Base-by-base conservation (phyloP, 2,888 invertebrate genomes). In the Rotaria socialis region DNA sequence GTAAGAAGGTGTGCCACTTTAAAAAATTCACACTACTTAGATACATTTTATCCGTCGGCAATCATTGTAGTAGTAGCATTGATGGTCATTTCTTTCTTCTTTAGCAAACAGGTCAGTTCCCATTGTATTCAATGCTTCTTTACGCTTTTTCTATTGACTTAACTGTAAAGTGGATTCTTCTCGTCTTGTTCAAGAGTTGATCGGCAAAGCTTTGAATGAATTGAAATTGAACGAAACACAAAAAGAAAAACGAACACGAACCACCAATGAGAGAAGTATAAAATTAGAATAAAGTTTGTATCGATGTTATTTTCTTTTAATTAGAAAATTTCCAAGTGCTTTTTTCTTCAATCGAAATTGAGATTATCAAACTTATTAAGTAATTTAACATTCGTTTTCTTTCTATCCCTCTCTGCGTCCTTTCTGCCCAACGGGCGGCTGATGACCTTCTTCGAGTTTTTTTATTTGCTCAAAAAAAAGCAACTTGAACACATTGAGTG, bases 1-100 rank as follows among this genome's bases (percentile, higher is more conserved):
- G 67, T 67, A 67, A 67, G 67, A 67, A 67, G 67, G 67, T 67
- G 35, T 35, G 35, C 67, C 67, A 67, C 67, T 67, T 67, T 19
- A 67, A 16, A 67, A 50, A 67, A 67, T 67, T 67, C 67, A 41
- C 67, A 67, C 67, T 67, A 67, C 35, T 67, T 67, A 16, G 27
- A 67, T 67, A 67, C 67, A 35, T 67, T 67, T 35, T 67, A 67
- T 67, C 67, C 67, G 35, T 35, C 16, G 67, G 67, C 35, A 67
- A 35, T 35, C 16, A 67, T 67, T 67, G 35, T 67, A 67, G 67
- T 67, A 35, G 35, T 67, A 19, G 67, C 35, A 67, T 67, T 35
- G 67, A 67, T 67, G 35, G 16, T 67, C 35, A 67, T 55, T 22
- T 55, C 11, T 67, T 67, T 67, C 35, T 35, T 67, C 67, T 67